These are phyloP conservation scores for Gymnodraco acuticeps DNA, from an alignment of 2,797 vertebrate species.

Conservation along the genomic window DNA sequence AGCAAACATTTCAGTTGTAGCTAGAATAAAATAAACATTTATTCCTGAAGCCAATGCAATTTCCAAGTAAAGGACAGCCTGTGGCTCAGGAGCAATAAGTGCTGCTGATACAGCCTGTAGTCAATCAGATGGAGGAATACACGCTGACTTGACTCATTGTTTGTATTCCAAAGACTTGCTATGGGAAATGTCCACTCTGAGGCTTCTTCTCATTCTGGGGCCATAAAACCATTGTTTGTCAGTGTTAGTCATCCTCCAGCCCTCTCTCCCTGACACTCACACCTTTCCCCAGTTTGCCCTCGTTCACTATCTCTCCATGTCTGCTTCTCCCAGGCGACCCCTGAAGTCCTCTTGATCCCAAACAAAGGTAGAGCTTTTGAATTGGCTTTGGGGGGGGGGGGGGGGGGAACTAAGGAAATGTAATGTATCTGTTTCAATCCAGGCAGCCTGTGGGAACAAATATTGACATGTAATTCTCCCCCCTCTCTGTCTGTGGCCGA, in stretches of 20 bases:
- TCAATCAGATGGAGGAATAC: slow-evolving; percentile 61
- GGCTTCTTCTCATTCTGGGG: slow-evolving; percentile 50
- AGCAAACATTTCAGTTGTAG: slow-evolving; percentile 29
- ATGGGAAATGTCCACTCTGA: slow-evolving; percentile 81
- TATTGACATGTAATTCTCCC: slow-evolving; percentile 86
- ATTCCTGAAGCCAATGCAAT: slow-evolving; percentile 45
- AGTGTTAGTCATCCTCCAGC: slow-evolving; percentile 64
- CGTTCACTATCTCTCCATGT: slow-evolving; percentile 50
- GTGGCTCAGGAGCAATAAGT: slow-evolving; percentile 57
- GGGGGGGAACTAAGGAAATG: slow-evolving; percentile 70
- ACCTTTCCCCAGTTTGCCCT: slow-evolving; percentile 54
- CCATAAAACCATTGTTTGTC: slow-evolving; percentile 72
- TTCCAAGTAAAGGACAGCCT: slow-evolving; percentile 42
- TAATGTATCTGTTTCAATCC: slow-evolving; percentile 86
- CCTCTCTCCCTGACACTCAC: slow-evolving; percentile 40
- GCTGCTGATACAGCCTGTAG: slow-evolving; percentile 61
- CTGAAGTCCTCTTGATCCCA: slow-evolving; percentile 70
- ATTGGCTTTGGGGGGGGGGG: slow-evolving; percentile 78
- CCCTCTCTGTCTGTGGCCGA: slow-evolving; percentile 56
- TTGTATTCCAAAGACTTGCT: slow-evolving; percentile 68
- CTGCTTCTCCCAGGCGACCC: slow-evolving; percentile 75
- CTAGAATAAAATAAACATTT: slow-evolving; percentile 31
- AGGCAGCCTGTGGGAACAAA: slow-evolving; percentile 84
- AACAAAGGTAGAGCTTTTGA: slow-evolving; percentile 80
- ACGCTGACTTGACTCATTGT: slow-evolving; percentile 68